A percentile compares a stretch with the other conserved stretches of the same genome.
Evolutionary conservation across 2,888 invertebrate genomes (phyloP).

Genomic region (Leucophora obtusa): DNA sequence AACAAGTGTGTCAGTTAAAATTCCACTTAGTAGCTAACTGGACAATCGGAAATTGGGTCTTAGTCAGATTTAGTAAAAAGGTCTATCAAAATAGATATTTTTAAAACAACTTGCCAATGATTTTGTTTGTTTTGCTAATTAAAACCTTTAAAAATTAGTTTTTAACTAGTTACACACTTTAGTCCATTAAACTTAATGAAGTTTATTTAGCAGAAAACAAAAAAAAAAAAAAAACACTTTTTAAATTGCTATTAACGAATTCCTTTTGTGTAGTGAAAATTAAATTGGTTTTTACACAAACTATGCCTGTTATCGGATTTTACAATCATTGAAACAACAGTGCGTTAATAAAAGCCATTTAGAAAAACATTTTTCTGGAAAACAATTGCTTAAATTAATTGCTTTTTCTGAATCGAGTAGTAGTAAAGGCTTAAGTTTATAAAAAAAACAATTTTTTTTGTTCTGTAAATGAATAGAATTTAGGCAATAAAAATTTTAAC

Average conservation of each 20-base stretch:
- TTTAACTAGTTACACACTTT: neutral
- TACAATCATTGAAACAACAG: neutral
- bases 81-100: no score
- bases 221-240: neutral
- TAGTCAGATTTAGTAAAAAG: no score
- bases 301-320: neutral
- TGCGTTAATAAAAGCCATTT: slow-evolving; percentile 5
- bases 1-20: no score
- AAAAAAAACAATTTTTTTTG: neutral
- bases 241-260: neutral
- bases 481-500: neutral
- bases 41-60: no score
- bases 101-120: no score
- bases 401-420: slow-evolving; percentile 19
- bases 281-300: slow-evolving; percentile 8
- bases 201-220: neutral
- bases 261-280: neutral
- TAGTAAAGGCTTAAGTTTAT: neutral
- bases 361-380: neutral
- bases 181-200: neutral
- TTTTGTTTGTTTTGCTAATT: neutral
- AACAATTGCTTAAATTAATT: slow-evolving; percentile 29
- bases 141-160: neutral
- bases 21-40: no score
- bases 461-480: neutral